These are phyloP conservation scores for Euproctis similis DNA, from an alignment of 2,888 invertebrate species.

Conservation along the genomic window DNA sequence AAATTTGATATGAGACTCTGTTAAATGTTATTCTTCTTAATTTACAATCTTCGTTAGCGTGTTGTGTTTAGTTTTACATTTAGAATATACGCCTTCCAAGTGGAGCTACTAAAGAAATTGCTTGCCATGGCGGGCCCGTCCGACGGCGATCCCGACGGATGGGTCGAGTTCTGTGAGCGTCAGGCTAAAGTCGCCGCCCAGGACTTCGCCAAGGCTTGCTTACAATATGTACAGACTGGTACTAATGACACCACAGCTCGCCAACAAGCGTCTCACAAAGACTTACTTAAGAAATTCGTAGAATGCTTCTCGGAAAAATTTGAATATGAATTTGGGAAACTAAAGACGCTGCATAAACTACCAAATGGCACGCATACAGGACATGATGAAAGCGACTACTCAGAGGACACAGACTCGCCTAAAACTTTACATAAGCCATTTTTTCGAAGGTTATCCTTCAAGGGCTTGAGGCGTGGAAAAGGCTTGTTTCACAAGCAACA, in stretches of 20 bases:
- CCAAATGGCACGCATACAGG: conserved; percentile 66
- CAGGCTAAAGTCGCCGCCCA: conserved; percentile 90
- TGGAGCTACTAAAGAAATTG: conserved; percentile 71
- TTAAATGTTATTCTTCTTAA: conserved; percentile 26
- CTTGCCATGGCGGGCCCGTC: conserved; percentile 74
- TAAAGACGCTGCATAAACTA: conserved; percentile 60
- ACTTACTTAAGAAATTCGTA: conserved; percentile 87
- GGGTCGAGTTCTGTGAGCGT: conserved; percentile 91
- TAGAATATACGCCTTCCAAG: conserved; percentile 47
- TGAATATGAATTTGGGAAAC: conserved; percentile 82
- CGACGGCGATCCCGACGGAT: conserved; percentile 80
- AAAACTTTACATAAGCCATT: conserved; percentile 89
- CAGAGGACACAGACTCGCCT: conserved; percentile 87
- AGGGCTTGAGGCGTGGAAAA: conserved; percentile 86
- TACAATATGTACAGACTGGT: conserved; percentile 84
- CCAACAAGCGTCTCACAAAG: conserved; percentile 82
- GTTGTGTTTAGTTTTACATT: conserved; percentile 36
- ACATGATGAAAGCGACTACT: conserved; percentile 79
- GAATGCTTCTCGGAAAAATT: conserved; percentile 91
- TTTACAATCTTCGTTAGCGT: conserved; percentile 18
- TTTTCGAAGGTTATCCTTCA: conserved; percentile 90
- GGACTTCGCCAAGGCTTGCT: conserved; percentile 91
- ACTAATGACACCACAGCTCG: conserved; percentile 78
- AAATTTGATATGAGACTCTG: conserved; percentile 43
- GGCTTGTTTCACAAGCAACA: conserved; percentile 93